Evolutionary conservation across 2,797 vertebrate genomes (phyloP).

Genomic region (Tachyglossus aculeatus): DNA sequence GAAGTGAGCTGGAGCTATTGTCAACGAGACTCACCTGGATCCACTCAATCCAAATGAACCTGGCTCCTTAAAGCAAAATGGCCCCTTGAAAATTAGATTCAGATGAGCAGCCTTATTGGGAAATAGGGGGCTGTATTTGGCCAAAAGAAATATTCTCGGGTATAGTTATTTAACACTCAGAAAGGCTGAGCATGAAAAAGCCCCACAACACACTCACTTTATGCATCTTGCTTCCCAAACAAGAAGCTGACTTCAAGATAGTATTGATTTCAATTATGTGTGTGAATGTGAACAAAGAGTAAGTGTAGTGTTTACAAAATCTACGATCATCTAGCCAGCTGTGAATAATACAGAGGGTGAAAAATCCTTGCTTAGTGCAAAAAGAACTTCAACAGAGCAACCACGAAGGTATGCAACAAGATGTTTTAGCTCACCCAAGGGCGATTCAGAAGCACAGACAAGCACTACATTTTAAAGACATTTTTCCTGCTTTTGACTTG

Average conservation of each 20-base stretch:
- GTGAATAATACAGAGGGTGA: slow-evolving; percentile 3
- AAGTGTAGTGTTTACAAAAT: slow-evolving; percentile 18
- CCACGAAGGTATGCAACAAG: not conserved
- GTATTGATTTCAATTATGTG: not conserved
- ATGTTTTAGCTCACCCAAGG: not conserved
- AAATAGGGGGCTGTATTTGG: slow-evolving; percentile 36
- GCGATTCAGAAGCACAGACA: not conserved
- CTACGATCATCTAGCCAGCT: not conserved
- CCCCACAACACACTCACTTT: not conserved
- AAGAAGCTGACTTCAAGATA: not conserved
- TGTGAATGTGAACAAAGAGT: not conserved
- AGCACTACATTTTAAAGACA: not conserved
- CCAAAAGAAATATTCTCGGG: slow-evolving; percentile 29
- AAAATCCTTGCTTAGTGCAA: not conserved
- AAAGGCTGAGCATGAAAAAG: not conserved
- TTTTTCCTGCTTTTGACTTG: no score
- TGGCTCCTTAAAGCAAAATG: slow-evolving; percentile 54
- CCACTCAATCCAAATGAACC: slow-evolving; percentile 53
- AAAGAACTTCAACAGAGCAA: not conserved
- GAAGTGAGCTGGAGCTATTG: slow-evolving; percentile 23
- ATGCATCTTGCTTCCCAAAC: not conserved
- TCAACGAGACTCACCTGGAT: slow-evolving; percentile 42
- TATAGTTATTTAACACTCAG: slow-evolving; percentile 8
- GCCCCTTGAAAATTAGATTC: slow-evolving; percentile 32
- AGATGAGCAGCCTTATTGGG: slow-evolving; percentile 42